Percentiles rank a stretch among this genome's conserved stretches.
Evolutionary conservation across 2,113 vertebrate species (phyloP).

Genomic region (Microtus richardsoni): DNA sequence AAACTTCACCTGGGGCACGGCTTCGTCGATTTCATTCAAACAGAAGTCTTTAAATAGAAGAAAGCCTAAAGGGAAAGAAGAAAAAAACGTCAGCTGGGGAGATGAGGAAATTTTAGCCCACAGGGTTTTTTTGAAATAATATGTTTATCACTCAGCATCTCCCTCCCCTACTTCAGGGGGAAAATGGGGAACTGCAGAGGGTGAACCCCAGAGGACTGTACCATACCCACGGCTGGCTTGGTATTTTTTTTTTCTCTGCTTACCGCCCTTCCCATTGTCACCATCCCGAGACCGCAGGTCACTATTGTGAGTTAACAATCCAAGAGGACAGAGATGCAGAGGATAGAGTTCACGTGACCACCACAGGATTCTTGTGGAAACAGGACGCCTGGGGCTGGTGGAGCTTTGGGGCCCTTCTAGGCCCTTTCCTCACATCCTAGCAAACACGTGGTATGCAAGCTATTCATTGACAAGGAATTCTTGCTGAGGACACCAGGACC

Average conservation of each 20-base stretch:
- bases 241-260: background rate
- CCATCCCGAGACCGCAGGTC: background rate
- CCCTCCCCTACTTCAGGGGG: background rate
- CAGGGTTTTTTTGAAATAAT: background rate
- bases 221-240: background rate
- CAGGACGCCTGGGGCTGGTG: background rate
- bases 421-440: background rate
- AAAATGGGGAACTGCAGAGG: background rate
- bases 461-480: background rate
- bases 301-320: rapidly evolving
- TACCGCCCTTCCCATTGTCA: background rate
- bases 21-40: slow-evolving; percentile 96
- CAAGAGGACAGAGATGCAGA: background rate
- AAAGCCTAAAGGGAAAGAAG: slow-evolving; percentile 89
- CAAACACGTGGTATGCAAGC: background rate
- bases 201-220: background rate
- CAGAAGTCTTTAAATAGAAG: slow-evolving; percentile 98
- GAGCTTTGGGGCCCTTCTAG: background rate
- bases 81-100: slow-evolving; percentile 69
- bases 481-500: background rate
- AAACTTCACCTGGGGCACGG: slow-evolving; percentile 97
- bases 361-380: background rate
- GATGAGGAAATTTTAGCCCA: background rate
- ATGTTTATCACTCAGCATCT: background rate
- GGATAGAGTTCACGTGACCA: background rate